phyloP scores from a whole-genome alignment of 2,797 vertebrate genomes.

The Oreochromis grahami region DNA sequence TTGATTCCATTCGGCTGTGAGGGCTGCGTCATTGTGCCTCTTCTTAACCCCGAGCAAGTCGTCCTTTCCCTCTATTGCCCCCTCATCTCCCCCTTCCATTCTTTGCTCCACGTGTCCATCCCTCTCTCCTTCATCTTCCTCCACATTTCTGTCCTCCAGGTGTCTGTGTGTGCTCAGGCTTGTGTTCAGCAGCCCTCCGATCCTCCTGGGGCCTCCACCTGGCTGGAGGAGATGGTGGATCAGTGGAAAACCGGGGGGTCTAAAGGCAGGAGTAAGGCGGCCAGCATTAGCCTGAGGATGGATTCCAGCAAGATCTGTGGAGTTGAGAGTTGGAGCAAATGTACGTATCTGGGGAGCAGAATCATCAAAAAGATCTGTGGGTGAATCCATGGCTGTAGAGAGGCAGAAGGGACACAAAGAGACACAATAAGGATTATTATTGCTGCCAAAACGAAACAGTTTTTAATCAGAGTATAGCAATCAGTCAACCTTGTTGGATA shows the following conservation, averaged over 20 bases:
- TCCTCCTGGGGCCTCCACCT: slow-evolving; percentile 56
- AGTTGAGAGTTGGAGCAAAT: slow-evolving; percentile 60
- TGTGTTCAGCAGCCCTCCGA: slow-evolving; percentile 45
- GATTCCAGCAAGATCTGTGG: slow-evolving; percentile 49
- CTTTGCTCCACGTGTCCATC: slow-evolving; percentile 19
- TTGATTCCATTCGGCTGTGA: slow-evolving; percentile 58
- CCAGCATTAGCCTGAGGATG: slow-evolving; percentile 41
- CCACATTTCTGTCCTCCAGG: slow-evolving; percentile 22
- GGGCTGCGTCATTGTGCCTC: slow-evolving; percentile 31
- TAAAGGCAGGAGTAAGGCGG: slow-evolving; percentile 46
- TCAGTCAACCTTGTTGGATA: background rate
- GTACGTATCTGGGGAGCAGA: slow-evolving; percentile 61
- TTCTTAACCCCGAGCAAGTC: slow-evolving; percentile 42
- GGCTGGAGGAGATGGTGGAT: slow-evolving; percentile 76
- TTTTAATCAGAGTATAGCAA: background rate
- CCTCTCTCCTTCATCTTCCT: slow-evolving; percentile 40
- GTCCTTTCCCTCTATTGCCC: slow-evolving; percentile 25
- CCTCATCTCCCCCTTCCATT: slow-evolving; percentile 27
- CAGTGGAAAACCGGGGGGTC: slow-evolving; percentile 66
- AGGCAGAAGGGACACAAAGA: background rate
- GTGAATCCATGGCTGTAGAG: slow-evolving; percentile 74
- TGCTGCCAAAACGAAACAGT: background rate
- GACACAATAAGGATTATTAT: background rate
- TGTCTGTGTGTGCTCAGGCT: slow-evolving; percentile 44
- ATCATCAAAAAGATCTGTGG: slow-evolving; percentile 70